Percentiles rank a stretch among this genome's conserved stretches.
phyloP scores from a whole-genome alignment of 2,888 invertebrate species.

The Mesoligia furuncula region DNA sequence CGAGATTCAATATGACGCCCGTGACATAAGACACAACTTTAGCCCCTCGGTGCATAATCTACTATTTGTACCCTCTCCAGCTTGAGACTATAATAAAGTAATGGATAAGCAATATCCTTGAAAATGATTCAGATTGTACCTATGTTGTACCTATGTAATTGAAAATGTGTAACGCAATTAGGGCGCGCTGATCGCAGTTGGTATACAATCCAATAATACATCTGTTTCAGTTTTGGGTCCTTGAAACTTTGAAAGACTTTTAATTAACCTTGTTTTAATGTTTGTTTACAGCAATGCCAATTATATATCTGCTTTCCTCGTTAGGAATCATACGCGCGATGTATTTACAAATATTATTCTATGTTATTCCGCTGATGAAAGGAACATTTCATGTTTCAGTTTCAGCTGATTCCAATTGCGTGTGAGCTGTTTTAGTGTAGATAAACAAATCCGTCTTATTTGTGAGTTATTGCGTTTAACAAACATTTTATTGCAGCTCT shows the following conservation, averaged over 20 bases:
- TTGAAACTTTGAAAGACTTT: neutral
- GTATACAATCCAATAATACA: neutral
- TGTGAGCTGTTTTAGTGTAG: slow-evolving; percentile 21
- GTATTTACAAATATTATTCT: slow-evolving; percentile 52
- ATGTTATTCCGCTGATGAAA: slow-evolving; percentile 49
- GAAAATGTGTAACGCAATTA: too few species aligned
- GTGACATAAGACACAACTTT: too few species aligned
- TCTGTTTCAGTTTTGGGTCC: neutral
- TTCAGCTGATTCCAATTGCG: slow-evolving; percentile 33
- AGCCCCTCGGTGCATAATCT: too few species aligned
- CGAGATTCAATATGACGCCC: too few species aligned
- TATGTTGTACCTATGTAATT: neutral
- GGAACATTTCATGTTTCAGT: slow-evolving; percentile 27
- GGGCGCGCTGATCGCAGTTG: neutral
- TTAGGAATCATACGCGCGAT: slow-evolving; percentile 17
- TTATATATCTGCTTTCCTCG: slow-evolving; percentile 19
- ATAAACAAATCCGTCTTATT: slow-evolving; percentile 31
- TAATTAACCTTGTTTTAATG: neutral
- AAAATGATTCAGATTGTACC: neutral
- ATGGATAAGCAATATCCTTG: neutral
- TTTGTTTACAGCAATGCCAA: slow-evolving; percentile 9
- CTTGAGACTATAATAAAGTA: too few species aligned
- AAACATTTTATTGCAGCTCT: slow-evolving; percentile 19
- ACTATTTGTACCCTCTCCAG: too few species aligned
- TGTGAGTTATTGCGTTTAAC: slow-evolving; percentile 28